Percentiles rank a stretch among this genome's conserved stretches.
Evolutionary conservation across 2,797 vertebrate species (phyloP).

Genomic region (Cephalopachus bancanus): DNA sequence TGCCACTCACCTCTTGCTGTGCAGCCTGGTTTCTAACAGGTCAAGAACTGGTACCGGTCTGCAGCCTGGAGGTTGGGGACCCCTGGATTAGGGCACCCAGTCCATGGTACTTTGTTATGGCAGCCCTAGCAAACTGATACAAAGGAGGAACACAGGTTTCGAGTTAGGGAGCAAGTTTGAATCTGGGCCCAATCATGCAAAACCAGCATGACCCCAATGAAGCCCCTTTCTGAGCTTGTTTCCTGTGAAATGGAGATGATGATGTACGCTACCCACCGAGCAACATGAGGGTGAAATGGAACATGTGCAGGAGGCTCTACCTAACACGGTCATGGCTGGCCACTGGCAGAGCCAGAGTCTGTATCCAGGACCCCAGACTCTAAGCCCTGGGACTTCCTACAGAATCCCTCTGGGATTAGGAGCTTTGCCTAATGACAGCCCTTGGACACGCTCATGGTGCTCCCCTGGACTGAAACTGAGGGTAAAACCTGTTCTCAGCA

Average conservation of each 20-base stretch:
- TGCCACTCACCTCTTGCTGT: no score
- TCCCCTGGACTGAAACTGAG: not conserved
- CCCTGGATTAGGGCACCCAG: not conserved
- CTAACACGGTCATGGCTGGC: accelerated
- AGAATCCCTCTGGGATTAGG: not conserved
- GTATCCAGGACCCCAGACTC: not conserved
- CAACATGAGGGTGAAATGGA: accelerated
- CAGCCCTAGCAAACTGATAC: not conserved
- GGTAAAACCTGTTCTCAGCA: not conserved
- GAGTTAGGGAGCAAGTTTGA: not conserved
- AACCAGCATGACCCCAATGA: not conserved
- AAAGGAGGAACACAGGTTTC: not conserved
- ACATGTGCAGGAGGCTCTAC: accelerated
- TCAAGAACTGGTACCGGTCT: no score
- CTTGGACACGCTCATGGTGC: not conserved
- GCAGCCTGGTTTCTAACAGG: no score
- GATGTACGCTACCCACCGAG: not conserved
- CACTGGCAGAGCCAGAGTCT: not conserved
- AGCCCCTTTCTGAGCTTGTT: not conserved
- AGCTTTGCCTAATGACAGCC: not conserved
- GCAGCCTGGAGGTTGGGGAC: no score
- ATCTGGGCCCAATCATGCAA: not conserved
- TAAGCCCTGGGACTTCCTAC: not conserved
- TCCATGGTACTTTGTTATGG: not conserved
- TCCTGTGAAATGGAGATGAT: not conserved